A percentile compares a stretch with the other conserved stretches of the same genome.
These are phyloP conservation scores for Axis porcinus DNA, from an alignment of 2,113 vertebrate genomes.

Conservation along the genomic window DNA sequence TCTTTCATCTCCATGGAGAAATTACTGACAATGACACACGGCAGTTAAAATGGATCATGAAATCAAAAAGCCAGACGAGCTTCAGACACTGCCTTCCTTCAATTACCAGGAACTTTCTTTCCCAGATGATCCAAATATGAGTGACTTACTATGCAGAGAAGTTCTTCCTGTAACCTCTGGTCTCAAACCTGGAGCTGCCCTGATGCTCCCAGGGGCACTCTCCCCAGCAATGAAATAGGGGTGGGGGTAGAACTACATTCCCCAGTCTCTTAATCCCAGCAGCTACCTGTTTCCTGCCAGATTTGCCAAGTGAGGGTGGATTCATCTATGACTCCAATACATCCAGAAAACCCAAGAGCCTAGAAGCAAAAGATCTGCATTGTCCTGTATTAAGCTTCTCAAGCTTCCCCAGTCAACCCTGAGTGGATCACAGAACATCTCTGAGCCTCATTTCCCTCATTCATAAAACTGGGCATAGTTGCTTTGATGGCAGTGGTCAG, in stretches of 20 bases:
- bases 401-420: background rate
- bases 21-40: constrained; percentile 1
- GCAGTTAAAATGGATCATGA: constrained; percentile 45
- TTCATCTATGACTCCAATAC: background rate
- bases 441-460: background rate
- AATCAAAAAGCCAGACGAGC: constrained; percentile 34
- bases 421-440: background rate
- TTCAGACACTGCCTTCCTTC: background rate
- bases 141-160: background rate
- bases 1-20: constrained; percentile 48
- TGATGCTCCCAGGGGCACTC: background rate
- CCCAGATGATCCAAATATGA: background rate
- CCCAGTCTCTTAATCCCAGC: background rate
- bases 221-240: background rate
- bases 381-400: background rate
- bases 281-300: background rate
- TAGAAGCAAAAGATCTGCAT: background rate
- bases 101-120: constrained; percentile 19
- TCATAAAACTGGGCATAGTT: background rate
- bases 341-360: background rate
- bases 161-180: background rate
- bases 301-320: background rate
- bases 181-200: background rate
- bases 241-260: background rate
- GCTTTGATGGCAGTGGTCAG: background rate